A percentile compares a stretch with the other conserved stretches of the same genome.
phyloP scores from a whole-genome alignment of 2,888 invertebrate species.

The Hydriomena furcata region DNA sequence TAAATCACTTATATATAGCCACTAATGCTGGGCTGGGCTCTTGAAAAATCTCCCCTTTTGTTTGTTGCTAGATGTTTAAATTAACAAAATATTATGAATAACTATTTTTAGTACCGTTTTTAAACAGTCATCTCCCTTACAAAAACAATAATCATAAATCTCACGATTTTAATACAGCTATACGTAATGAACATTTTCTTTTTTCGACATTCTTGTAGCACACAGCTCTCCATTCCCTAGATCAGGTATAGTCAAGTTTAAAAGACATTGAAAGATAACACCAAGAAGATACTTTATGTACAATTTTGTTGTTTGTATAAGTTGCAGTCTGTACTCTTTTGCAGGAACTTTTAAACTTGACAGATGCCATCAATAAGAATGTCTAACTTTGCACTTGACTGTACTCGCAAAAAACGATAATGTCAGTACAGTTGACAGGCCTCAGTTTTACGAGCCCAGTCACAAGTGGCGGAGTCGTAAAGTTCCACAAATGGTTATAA shows the following conservation, averaged over 20 bases:
- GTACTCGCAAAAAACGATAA: constrained; percentile 29
- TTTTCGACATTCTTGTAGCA: not conserved
- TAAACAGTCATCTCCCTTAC: not conserved
- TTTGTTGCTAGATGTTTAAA: not conserved
- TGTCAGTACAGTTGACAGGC: constrained; percentile 35
- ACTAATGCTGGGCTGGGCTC: constrained; percentile 14
- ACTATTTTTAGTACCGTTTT: not conserved
- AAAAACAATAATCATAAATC: constrained; percentile 3
- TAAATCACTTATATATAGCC: constrained; percentile 20
- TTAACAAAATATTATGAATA: not conserved
- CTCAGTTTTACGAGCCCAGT: constrained; percentile 53
- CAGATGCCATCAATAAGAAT: not conserved
- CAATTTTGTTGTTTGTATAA: too few species aligned
- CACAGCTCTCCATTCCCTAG: constrained; percentile 8
- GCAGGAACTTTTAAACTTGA: too few species aligned
- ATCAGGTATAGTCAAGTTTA: constrained; percentile 2
- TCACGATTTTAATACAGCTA: constrained; percentile 3
- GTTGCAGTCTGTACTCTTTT: too few species aligned
- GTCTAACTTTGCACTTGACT: constrained; percentile 3
- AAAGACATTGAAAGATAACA: not conserved
- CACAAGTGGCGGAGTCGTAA: constrained; percentile 56
- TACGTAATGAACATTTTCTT: not conserved
- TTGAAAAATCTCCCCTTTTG: not conserved
- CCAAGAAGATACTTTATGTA: too few species aligned
- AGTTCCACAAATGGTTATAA: constrained; percentile 50